Conservation (phyloP, 2,113 vertebrate species). For the Caracal caracal region DNA sequence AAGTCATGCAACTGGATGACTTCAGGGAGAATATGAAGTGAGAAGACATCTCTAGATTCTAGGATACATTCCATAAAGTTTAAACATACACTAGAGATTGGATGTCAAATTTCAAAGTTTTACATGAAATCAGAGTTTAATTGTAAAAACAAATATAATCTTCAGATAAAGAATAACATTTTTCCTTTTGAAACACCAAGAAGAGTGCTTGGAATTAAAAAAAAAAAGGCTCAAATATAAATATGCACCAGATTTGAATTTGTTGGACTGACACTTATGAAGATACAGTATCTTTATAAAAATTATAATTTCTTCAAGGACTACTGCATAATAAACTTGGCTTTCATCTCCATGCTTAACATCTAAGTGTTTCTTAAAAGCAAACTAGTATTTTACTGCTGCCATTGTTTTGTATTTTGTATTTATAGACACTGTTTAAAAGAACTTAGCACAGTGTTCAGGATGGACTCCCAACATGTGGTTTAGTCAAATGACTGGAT, state of each 20-base stretch:
- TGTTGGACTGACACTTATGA: not conserved
- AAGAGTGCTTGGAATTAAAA: not conserved
- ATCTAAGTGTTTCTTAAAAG: not conserved
- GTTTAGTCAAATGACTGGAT: not conserved
- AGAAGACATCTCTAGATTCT: not conserved
- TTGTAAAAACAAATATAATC: not conserved
- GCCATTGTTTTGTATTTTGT: not conserved
- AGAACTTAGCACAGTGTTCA: not conserved
- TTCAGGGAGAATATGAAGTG: not conserved
- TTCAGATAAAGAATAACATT: not conserved
- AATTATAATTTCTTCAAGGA: slow-evolving; percentile 1
- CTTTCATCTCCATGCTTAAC: not conserved
- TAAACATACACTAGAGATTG: not conserved
- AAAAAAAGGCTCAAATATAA: not conserved
- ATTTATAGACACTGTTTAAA: not conserved
- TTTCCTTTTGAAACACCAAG: not conserved
- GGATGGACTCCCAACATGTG: not conserved
- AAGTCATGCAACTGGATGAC: not conserved
- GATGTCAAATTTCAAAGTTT: not conserved
- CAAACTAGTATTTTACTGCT: not conserved
- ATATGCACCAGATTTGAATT: not conserved
- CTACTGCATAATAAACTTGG: not conserved
- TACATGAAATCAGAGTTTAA: not conserved
- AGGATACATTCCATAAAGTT: not conserved
- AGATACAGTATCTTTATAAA: not conserved